Evolutionary conservation across 2,888 invertebrate species (phyloP).

Genomic region (Rambutsinella grinnellia): DNA sequence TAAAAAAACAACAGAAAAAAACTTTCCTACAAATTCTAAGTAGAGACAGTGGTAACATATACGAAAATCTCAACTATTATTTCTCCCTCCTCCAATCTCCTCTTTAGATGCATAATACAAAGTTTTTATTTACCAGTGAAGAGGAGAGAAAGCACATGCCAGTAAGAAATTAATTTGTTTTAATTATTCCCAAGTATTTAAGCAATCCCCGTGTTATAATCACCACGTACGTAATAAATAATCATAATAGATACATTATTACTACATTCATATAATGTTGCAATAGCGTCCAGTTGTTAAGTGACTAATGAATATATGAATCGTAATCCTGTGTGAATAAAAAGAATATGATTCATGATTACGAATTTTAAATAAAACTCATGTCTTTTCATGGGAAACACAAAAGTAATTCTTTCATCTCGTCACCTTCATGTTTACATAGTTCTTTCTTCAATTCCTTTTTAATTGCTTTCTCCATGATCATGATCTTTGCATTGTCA

Average conservation of each 20-base stretch:
- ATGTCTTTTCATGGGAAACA: neutral
- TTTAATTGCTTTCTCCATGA: too few relatives aligned
- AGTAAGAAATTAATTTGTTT: conserved; percentile 56
- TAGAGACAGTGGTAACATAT: too few relatives aligned
- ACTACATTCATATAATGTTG: conserved; percentile 47
- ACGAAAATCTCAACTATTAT: too few relatives aligned
- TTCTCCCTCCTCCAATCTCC: conserved; percentile 16
- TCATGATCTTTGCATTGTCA: too few relatives aligned
- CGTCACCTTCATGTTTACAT: too few relatives aligned
- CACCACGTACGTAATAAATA: conserved; percentile 35
- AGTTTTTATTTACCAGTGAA: conserved; percentile 48
- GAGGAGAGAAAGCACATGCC: conserved; percentile 56
- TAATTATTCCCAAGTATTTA: conserved; percentile 44
- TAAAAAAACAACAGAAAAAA: neutral
- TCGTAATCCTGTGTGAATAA: conserved; percentile 55
- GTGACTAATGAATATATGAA: conserved; percentile 37
- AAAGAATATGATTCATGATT: conserved; percentile 54
- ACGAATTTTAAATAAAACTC: conserved; percentile 29
- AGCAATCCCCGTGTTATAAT: conserved; percentile 55
- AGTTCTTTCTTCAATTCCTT: too few relatives aligned
- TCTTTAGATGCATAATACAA: conserved; percentile 12
- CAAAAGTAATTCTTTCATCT: too few relatives aligned
- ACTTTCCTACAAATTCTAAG: conserved; percentile 4
- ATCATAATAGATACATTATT: conserved; percentile 34
- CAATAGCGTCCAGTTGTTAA: conserved; percentile 57